Conservation (phyloP, 2,113 vertebrate species). For the Rattus rattus region DNA sequence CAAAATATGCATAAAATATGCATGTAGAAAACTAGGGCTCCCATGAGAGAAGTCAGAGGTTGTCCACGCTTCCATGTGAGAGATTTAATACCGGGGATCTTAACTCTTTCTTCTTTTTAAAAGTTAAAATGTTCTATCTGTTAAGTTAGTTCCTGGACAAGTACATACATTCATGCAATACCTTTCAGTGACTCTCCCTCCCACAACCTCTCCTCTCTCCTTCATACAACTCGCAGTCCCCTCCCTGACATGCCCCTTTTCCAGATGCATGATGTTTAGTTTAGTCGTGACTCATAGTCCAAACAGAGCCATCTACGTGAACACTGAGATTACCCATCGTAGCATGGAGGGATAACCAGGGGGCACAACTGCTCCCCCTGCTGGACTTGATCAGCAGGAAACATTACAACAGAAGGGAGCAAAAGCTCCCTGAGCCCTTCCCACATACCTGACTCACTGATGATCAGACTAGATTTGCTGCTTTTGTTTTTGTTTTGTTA, state of each 20-base stretch:
- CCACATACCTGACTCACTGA: not conserved
- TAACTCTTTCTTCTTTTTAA: not conserved
- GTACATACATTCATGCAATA: not conserved
- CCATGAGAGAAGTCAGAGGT: not conserved
- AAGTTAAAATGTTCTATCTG: not conserved
- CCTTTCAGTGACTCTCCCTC: not conserved
- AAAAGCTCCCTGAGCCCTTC: no score
- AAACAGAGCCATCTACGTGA: not conserved
- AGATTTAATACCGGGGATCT: no score
- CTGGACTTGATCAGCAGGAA: not conserved
- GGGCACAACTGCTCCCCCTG: not conserved
- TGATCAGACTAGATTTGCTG: not conserved
- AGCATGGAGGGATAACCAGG: not conserved
- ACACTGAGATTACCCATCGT: no score
- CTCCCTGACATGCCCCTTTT: no score
- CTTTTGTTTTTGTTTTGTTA: not conserved
- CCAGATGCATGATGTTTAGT: not conserved
- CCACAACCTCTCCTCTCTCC: not conserved
- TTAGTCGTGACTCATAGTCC: not conserved
- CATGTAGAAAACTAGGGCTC: not conserved
- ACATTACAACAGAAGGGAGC: no score
- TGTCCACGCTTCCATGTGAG: no score
- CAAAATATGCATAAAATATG: not conserved
- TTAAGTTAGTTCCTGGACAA: not conserved
- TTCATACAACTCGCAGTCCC: fast-evolving